Evolutionary conservation across 1,140 invertebrate genomes (phyloP), one percentile per base, ranked within the genome.

Genomic region (Lordiphosa collinella): DNA sequence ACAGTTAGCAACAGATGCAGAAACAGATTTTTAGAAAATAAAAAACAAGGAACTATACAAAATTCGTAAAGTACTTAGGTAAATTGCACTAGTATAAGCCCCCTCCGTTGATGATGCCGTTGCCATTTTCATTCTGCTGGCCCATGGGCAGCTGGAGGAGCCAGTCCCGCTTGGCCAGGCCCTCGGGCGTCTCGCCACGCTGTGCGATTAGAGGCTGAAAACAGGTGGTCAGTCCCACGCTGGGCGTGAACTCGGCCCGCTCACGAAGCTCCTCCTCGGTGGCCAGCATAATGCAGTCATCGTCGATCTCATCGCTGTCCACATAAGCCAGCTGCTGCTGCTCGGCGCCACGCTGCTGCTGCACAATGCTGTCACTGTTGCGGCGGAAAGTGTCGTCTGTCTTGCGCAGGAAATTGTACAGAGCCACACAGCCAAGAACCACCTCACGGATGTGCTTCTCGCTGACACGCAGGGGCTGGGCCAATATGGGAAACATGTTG

Each of bases 361-460:
- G 73, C 32, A 84, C 73, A 34, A 88, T 88, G 63, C 71, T 79
- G 35, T 88, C 80, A 41, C 86, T 84, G 50, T 69, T 78, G 36
- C 78, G 74, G 8, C 72, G 78, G 32, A 88, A 88, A 8, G 73
- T 71, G 22, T 66, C 68, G 40, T 88, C 82, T 11, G 86, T 88
- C 55, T 86, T 88, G n/a, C 86, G 74, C 64, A 88, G 69, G 58
- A 88, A 88, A 54, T 88, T 88, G 41, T 88, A 88, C 2, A 88
- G 51, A 8, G 86, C 78, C 58, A 88, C 69, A 44, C 86, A 88
- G 37, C 86, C 86, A 5, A 88, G 62, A 8, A 85, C 87, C 5
- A 88, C 78, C 51, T 88, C 84, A 14, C 70, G 62, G 16, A 86
- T 86, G 49, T 88, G 85, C 50, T 86, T 78, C 46, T 80, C 82